These are phyloP conservation scores for Hesperophylax magnus DNA, from an alignment of 1,140 invertebrate genomes.

Conservation along the genomic window DNA sequence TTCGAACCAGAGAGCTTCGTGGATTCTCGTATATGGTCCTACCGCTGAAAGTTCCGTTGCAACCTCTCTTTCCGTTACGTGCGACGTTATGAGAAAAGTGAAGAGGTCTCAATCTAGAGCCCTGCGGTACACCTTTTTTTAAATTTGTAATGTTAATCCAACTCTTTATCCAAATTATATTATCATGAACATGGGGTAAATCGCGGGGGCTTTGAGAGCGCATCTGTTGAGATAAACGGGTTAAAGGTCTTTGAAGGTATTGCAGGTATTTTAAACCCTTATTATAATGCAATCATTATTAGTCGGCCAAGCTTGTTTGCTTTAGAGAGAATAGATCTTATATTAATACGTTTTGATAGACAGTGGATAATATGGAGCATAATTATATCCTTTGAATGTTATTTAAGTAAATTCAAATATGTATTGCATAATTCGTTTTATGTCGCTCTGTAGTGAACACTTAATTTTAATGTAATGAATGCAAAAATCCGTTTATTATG, in stretches of 20 bases:
- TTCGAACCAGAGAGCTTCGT: not conserved
- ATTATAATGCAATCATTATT: no score
- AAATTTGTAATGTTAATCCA: not conserved
- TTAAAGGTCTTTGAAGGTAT: not conserved
- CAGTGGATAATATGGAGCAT: no score
- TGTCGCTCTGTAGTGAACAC: no score
- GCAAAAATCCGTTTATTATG: no score
- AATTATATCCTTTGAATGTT: no score
- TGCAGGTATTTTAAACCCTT: no score
- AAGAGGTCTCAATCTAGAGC: not conserved
- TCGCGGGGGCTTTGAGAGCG: not conserved
- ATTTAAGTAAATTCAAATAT: no score
- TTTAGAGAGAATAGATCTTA: no score
- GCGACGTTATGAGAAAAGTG: not conserved
- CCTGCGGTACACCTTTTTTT: not conserved
- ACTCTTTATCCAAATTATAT: slow-evolving; percentile 7
- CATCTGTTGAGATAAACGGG: not conserved
- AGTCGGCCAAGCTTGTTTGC: no score
- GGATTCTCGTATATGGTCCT: not conserved
- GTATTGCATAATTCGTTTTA: no score
- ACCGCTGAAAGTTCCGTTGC: not conserved
- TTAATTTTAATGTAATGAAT: no score
- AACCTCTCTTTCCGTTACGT: not conserved
- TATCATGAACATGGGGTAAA: not conserved
- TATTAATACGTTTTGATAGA: no score